phyloP scores from a whole-genome alignment of 2,888 invertebrate genomes.

The Limnephilus rhombicus region DNA sequence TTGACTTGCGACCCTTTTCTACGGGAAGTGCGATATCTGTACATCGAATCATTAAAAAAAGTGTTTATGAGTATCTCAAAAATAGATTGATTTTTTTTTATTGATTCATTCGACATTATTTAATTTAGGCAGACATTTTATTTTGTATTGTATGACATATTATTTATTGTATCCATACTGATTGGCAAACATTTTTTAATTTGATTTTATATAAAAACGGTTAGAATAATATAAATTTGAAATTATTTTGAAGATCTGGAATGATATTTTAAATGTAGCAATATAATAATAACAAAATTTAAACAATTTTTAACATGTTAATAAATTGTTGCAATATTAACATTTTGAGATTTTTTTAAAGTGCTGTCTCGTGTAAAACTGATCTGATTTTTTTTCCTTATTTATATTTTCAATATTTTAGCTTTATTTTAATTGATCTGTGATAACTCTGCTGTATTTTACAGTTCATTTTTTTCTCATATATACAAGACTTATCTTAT shows the following conservation, averaged over 20 bases:
- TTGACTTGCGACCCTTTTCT: too few relatives aligned
- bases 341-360: not conserved
- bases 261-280: not conserved
- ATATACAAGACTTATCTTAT: not conserved
- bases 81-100: too few relatives aligned
- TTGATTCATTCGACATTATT: not conserved
- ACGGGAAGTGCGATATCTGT: not conserved
- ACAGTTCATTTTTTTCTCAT: slow-evolving; percentile 3
- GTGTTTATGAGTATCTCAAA: not conserved
- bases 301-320: too few relatives aligned
- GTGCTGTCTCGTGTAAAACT: not conserved
- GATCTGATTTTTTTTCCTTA: not conserved
- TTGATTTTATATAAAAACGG: not conserved
- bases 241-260: not conserved
- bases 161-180: not conserved
- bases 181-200: not conserved
- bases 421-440: slow-evolving; percentile 39
- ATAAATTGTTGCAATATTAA: not conserved
- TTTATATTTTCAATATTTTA: not conserved
- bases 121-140: not conserved
- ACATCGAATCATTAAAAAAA: not conserved
- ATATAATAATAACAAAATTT: too few relatives aligned
- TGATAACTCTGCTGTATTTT: slow-evolving; percentile 27
- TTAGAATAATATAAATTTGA: not conserved
- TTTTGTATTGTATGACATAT: not conserved